Evolutionary conservation across 2,888 invertebrate genomes (phyloP), one percentile per base, ranked within the genome.

Genomic region (Heliconius charithonia): DNA sequence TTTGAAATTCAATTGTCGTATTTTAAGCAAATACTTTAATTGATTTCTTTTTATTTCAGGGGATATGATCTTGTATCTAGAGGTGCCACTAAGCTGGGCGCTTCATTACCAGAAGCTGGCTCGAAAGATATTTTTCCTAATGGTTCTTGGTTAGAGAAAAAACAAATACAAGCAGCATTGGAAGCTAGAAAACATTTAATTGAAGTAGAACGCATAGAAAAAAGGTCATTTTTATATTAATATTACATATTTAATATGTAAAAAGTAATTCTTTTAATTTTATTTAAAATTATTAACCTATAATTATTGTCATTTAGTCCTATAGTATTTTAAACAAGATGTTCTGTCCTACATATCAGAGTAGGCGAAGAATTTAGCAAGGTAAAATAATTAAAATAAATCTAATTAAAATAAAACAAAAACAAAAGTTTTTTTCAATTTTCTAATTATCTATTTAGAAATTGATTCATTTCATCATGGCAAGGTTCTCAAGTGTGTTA

Each of bases 111-210:
- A 0, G 95, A 92, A 83, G 85, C 90, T 65, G 96, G 96, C 0
- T 85, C 90, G 41, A 96, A 96, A 85, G 94, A 95, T 83, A 94
- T 95, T 7, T 84, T 89, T 25, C 95, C 96, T 2, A 94, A 92
- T 85, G 93, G 95, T 13, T 95, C 96, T 0, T 96, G 96, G 96
- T 86, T 96, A 19, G 96, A 96, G 83, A 91, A 95, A 81, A 96
- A 96, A 87, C 96, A 96, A 84, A 91, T 96, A 78, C 95, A 96
- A 84, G 93, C 95, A 63, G 93, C 95, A 16, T 86, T 96, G 63
- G 95, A 95, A 79, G 93, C 93, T 13, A 91, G 95, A 56, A 96
- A 95, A 85, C 90, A 92, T 63, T 85, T 96, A 32, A 86, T 96
- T 70, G 94, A 92, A 84, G 92, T 95, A 3, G 95, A 96, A 84